Evolutionary conservation across 2,113 vertebrate species (phyloP).

Genomic region (Natator depressus): DNA sequence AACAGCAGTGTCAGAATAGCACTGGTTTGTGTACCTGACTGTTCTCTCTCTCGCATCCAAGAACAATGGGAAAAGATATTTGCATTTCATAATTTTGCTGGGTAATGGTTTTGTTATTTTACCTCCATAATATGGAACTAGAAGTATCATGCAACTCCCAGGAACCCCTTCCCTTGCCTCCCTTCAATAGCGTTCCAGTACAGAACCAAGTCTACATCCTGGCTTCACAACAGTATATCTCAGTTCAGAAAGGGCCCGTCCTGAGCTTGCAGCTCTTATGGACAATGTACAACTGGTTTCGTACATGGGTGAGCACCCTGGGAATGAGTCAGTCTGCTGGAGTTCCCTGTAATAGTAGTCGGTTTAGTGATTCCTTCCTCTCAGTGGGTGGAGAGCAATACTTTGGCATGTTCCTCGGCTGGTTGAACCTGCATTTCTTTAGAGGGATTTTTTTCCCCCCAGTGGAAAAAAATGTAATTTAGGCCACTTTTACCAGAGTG

Average conservation of each 20-base stretch:
- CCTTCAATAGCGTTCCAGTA: background rate
- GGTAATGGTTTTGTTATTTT: background rate
- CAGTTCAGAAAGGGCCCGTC: background rate
- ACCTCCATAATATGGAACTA: background rate
- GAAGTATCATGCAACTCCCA: background rate
- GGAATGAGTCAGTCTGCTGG: background rate
- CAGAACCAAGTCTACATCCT: background rate
- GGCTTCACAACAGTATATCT: background rate
- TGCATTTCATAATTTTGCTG: background rate
- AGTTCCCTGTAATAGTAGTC: background rate
- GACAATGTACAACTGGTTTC: background rate
- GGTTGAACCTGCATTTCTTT: background rate
- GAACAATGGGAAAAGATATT: background rate
- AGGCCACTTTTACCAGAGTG: slow-evolving; percentile 5
- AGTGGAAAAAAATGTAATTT: background rate
- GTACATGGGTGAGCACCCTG: background rate
- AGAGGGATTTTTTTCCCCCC: background rate
- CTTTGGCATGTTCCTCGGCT: background rate
- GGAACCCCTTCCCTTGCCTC: background rate
- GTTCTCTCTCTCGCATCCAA: accelerated
- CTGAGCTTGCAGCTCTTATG: background rate
- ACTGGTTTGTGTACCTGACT: background rate
- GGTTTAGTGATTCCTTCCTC: background rate
- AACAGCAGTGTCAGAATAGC: background rate
- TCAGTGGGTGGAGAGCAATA: background rate